A percentile compares a stretch with the other conserved stretches of the same genome.
phyloP scores from a whole-genome alignment of 2,888 invertebrate species.

The Atrina japonica region DNA sequence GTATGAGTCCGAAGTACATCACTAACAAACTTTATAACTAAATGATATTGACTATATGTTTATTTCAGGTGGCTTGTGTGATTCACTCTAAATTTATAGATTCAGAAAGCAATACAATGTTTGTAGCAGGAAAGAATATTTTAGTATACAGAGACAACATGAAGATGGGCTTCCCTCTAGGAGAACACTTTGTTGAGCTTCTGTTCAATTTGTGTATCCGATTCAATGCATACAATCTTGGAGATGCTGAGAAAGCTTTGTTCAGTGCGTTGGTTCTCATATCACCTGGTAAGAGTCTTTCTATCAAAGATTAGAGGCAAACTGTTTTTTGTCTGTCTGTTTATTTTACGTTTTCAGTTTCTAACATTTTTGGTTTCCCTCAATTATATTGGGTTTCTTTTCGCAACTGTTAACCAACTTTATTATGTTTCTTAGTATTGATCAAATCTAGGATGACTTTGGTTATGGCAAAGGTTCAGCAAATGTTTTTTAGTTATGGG shows the following conservation, averaged over 20 bases:
- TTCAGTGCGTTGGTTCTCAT: slow-evolving; percentile 80
- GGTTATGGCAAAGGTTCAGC: too few species aligned
- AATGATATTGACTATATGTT: too few species aligned
- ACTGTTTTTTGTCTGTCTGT: neutral
- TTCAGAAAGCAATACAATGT: slow-evolving; percentile 75
- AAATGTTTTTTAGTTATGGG: too few species aligned
- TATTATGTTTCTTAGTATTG: too few species aligned
- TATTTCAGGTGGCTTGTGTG: slow-evolving; percentile 78
- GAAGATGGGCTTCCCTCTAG: slow-evolving; percentile 77
- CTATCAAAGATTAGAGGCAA: too few species aligned
- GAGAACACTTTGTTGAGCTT: slow-evolving; percentile 78
- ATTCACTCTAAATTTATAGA: slow-evolving; percentile 79
- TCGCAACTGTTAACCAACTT: too few species aligned
- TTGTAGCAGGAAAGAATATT: slow-evolving; percentile 71
- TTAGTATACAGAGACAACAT: slow-evolving; percentile 76
- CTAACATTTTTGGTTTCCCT: neutral
- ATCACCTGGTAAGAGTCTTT: slow-evolving; percentile 72
- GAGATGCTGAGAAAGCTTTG: slow-evolving; percentile 77
- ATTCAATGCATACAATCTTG: slow-evolving; percentile 77
- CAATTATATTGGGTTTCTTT: neutral
- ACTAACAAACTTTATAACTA: too few species aligned
- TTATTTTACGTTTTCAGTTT: neutral
- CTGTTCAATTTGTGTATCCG: slow-evolving; percentile 78
- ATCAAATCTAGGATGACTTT: too few species aligned
- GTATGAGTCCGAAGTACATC: too few species aligned